Evolutionary conservation across 2,888 invertebrate genomes (phyloP).

Genomic region (Eledona agricola): DNA sequence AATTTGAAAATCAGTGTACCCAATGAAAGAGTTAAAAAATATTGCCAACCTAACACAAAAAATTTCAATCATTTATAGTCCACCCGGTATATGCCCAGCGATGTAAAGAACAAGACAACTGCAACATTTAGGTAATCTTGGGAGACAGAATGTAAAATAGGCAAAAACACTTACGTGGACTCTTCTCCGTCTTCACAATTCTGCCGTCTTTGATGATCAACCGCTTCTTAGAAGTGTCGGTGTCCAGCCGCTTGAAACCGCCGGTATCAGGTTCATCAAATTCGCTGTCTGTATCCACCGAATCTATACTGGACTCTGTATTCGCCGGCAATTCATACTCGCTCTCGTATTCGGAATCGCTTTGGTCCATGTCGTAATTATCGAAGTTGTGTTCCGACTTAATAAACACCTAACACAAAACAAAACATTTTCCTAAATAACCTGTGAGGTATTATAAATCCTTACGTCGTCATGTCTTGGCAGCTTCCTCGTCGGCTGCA

Average conservation of each 20-base stretch:
- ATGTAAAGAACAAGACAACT: no score
- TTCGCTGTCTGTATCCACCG: constrained; percentile 54
- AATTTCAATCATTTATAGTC: no score
- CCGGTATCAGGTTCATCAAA: constrained; percentile 61
- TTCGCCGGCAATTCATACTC: constrained; percentile 57
- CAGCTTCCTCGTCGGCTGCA: constrained; percentile 35
- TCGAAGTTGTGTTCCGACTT: constrained; percentile 48
- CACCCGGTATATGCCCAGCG: no score
- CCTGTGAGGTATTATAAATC: no score
- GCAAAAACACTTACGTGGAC: constrained; percentile 48
- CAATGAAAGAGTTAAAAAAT: no score
- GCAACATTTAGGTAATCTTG: no score
- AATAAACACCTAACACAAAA: constrained; percentile 37
- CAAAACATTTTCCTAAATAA: no score
- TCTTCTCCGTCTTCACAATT: constrained; percentile 76
- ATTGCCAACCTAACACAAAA: no score
- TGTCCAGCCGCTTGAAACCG: constrained; percentile 65
- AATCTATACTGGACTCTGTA: constrained; percentile 56
- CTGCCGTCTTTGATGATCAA: constrained; percentile 72
- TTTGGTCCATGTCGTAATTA: constrained; percentile 55
- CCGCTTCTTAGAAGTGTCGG: constrained; percentile 74
- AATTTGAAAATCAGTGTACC: no score
- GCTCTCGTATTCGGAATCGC: constrained; percentile 59
- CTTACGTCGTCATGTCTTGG: constrained; percentile 50
- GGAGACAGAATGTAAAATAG: no score